Evolutionary conservation across 2,113 vertebrate genomes (phyloP), one percentile per base, ranked within the genome.

Genomic region (Tyrannus savana): DNA sequence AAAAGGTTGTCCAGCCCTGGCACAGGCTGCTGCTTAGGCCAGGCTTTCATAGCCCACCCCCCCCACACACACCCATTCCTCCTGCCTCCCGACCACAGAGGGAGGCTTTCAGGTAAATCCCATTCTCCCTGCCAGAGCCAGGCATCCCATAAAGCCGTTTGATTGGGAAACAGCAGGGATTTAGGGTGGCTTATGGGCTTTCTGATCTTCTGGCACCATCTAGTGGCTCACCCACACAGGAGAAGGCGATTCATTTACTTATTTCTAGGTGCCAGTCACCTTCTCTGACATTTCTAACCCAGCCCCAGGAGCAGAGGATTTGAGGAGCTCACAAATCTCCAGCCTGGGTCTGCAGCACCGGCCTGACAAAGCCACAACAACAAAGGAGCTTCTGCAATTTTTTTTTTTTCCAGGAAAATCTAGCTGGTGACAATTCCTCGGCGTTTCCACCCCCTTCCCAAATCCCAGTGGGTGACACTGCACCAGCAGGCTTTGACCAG

Each of bases 141-240:
- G 55, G 39, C n/a, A 78, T 14, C 44, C 13, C 21, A 14, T 25
- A 9, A 41, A 24, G 12, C 16, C 18, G 7, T 44, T 17, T 31
- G 44, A 56, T 10, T 8, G 37, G 55, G 13, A 37, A 85, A 39
- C 12, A 76, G 39, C 35, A 28, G 13, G 56, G 62, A 56, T 47
- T 67, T 28, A 64, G 58, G 21, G 19, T 6, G 49, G 28, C 1
- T 78, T 39, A 5, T 2, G 5, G 44, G 19, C 27, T 69, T 94
- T 80, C 67, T 87, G 76, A 74, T 83, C 75, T 88, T 78, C 68
- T 93, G 63, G 90, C 93, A 73, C 96, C 96, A 97, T 58, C 93
- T 94, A 95, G 94, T 83, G 95, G 93, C 33, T 63, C 19, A 30
- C 1, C 3, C 18, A 46, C 31, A 24, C 6, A 79, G 35, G 16